Conservation (phyloP, 1,140 invertebrate species). For the Zophobas morio region DNA sequence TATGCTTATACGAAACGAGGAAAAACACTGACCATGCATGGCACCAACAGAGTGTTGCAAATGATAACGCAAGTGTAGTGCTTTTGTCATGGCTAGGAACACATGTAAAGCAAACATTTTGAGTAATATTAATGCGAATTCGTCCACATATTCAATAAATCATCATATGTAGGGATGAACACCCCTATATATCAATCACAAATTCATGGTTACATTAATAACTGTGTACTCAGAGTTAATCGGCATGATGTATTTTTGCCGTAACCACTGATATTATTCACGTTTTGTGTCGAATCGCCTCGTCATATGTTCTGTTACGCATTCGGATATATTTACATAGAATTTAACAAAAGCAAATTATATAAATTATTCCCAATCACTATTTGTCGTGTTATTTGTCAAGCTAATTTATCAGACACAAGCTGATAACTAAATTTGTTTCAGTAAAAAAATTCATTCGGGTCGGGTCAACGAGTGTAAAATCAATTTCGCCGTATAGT, state of each 20-base stretch:
- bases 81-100: conserved; percentile 42
- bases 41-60: conserved; percentile 15
- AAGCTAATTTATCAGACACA: conserved; percentile 23
- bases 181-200: conserved; percentile 56
- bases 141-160: conserved; percentile 55
- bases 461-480: too few relatives aligned
- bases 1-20: not conserved
- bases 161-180: conserved; percentile 52
- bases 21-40: not conserved
- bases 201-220: conserved; percentile 55
- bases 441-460: not conserved
- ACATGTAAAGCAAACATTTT: conserved; percentile 51
- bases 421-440: conserved; percentile 38
- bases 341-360: conserved; percentile 42
- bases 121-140: conserved; percentile 57
- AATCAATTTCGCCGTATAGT: too few relatives aligned
- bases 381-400: conserved; percentile 27
- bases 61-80: conserved; percentile 46
- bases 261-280: conserved; percentile 47
- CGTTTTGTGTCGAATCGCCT: conserved; percentile 46
- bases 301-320: conserved; percentile 13
- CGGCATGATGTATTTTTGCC: conserved; percentile 52
- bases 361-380: conserved; percentile 42
- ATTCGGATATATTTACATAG: conserved; percentile 39
- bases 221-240: conserved; percentile 54